Evolutionary conservation across 53 echinoderm and acorn worm species (phyloP).

Genomic region (Zoroaster sp.): DNA sequence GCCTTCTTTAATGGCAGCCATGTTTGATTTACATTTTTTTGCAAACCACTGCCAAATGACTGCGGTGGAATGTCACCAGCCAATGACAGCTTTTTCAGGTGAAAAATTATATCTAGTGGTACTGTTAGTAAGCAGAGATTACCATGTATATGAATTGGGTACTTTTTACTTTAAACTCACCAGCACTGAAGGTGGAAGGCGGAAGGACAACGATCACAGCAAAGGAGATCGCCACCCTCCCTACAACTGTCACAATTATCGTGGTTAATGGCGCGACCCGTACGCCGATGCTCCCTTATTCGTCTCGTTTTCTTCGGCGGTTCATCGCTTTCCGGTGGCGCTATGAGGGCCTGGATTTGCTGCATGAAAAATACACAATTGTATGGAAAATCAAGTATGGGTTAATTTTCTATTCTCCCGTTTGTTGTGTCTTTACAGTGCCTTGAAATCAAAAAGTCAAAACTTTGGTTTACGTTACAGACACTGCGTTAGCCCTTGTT

Average conservation of each 20-base stretch:
- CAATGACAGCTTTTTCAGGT: background rate
- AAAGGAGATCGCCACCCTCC: constrained; percentile 95
- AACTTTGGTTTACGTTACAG: background rate
- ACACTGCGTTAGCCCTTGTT: background rate
- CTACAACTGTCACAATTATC: constrained; percentile 95
- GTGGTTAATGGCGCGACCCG: constrained; percentile 85
- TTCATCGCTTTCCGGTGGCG: constrained; percentile 92
- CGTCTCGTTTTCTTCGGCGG: constrained; percentile 84
- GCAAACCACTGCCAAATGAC: background rate
- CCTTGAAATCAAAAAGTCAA: background rate
- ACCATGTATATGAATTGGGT: background rate
- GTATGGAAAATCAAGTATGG: background rate
- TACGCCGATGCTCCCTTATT: constrained; percentile 76
- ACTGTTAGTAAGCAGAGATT: background rate
- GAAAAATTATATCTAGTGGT: background rate
- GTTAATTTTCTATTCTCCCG: background rate
- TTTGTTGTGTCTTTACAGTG: no score
- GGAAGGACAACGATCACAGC: constrained; percentile 96
- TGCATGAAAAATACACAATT: constrained; percentile 37
- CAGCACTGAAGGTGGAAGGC: constrained; percentile 97
- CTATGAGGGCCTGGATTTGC: constrained; percentile 94
- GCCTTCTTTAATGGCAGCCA: background rate
- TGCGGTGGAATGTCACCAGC: background rate
- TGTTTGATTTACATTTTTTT: constrained; percentile 22
- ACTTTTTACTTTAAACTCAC: constrained; percentile 59